Conservation (phyloP, 2,888 invertebrate species). For the Scaptomyza reducta region DNA sequence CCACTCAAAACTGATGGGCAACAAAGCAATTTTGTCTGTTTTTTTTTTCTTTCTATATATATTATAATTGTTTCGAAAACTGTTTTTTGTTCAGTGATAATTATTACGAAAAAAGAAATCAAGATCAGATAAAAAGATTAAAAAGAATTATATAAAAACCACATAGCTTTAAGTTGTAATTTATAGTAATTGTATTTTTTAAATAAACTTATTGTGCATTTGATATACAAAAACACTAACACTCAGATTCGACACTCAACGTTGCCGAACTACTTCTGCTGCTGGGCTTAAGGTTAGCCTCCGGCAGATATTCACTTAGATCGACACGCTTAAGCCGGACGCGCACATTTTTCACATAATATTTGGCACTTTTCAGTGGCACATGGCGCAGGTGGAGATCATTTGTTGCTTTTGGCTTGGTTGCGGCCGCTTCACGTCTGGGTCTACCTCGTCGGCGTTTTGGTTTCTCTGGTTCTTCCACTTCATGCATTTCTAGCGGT, state of each 20-base stretch:
- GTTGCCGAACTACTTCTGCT: not conserved
- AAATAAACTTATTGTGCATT: conserved; percentile 76
- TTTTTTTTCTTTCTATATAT: too few relatives aligned
- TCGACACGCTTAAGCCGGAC: conserved; percentile 59
- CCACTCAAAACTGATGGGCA: conserved; percentile 1
- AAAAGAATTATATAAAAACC: conserved; percentile 5
- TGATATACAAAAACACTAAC: conserved; percentile 50
- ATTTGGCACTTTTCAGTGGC: conserved; percentile 38
- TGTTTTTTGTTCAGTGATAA: conserved; percentile 58
- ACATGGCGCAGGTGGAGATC: conserved; percentile 16
- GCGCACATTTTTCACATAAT: conserved; percentile 42
- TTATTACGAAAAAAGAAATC: conserved; percentile 23
- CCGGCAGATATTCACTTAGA: conserved; percentile 47
- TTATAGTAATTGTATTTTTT: conserved; percentile 75
- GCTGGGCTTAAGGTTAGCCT: not conserved
- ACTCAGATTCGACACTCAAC: not conserved
- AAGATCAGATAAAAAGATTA: conserved; percentile 32
- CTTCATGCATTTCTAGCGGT: not conserved
- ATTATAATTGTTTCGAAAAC: conserved; percentile 32
- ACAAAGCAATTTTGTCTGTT: conserved; percentile 4
- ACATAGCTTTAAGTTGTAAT: conserved; percentile 72
- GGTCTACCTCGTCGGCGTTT: not conserved
- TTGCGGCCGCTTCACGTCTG: not conserved
- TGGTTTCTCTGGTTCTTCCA: not conserved
- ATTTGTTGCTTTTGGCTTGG: not conserved